Evolutionary conservation across 53 echinoderm and acorn worm genomes (phyloP), one percentile per base, ranked within the genome.

Genomic region (Zoroaster sp.): DNA sequence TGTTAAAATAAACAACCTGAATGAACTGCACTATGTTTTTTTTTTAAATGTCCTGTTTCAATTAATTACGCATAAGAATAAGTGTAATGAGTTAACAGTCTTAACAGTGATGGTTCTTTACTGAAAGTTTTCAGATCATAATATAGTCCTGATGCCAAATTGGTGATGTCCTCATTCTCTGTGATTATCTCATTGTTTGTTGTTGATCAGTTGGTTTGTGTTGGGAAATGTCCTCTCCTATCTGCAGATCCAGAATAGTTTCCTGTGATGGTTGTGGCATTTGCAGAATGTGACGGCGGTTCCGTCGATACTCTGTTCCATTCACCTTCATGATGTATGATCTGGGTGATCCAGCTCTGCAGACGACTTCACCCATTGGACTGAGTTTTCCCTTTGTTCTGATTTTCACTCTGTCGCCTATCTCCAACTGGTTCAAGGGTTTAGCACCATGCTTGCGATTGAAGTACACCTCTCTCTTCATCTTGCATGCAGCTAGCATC

Each of bases 91-190:
- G n/a, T n/a, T n/a, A n/a, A n/a, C n/a, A n/a, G n/a, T n/a, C n/a
- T n/a, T n/a, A n/a, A n/a, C n/a, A n/a, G n/a, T n/a, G n/a, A n/a
- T n/a, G n/a, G n/a, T n/a, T n/a, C n/a, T n/a, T n/a, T n/a, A n/a
- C 5, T 44, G 7, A 44, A 7, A 54, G 21, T 54, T 54, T 4
- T 12, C 36, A 66, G 66, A 65, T 38, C 67, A 82, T 66, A 30
- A 82, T 38, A 82, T 82, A 82, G 66, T 82, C 66, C 67, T 30
- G 41, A 39, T 66, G 66, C 66, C 83, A 82, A 2, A 8, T 66
- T 5, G 83, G 42, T 66, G 43, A 31, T 20, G 39, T 17, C 12
- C 40, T 21, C 1, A 23, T 41, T 21, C 35, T 21, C 1, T 65
- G 68, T 15, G 82, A 28, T 66, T 31, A 15, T 14, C 14, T 30